These are phyloP conservation scores for Timandra comae DNA, from an alignment of 2,888 invertebrate genomes.

Conservation along the genomic window DNA sequence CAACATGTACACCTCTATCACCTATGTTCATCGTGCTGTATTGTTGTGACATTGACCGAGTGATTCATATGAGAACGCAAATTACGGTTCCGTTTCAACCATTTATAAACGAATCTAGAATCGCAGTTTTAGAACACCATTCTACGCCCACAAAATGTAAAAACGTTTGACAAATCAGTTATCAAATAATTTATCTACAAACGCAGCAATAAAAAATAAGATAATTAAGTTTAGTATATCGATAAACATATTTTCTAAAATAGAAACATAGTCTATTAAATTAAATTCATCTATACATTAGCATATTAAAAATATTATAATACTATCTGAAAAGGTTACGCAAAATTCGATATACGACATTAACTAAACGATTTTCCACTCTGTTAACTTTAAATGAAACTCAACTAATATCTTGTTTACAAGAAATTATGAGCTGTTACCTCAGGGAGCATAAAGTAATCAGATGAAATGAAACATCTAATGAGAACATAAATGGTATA, in stretches of 20 bases:
- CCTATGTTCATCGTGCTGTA: constrained; percentile 26
- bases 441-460: constrained; percentile 59
- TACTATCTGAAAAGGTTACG: too few species aligned
- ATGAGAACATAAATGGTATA: constrained; percentile 69
- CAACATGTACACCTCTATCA: not conserved
- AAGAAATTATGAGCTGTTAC: constrained; percentile 52
- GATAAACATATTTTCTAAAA: too few species aligned
- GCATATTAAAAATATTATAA: too few species aligned
- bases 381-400: constrained; percentile 45
- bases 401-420: constrained; percentile 47
- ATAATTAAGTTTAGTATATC: too few species aligned
- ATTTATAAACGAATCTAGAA: constrained; percentile 28
- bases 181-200: too few species aligned
- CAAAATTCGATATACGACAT: too few species aligned
- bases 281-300: too few species aligned
- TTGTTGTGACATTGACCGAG: constrained; percentile 60
- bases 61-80: constrained; percentile 46
- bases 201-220: too few species aligned
- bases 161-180: too few species aligned
- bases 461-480: constrained; percentile 67
- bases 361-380: constrained; percentile 39
- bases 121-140: constrained; percentile 12
- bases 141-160: too few species aligned
- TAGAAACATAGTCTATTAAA: too few species aligned
- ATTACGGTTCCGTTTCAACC: constrained; percentile 24